phyloP scores from a whole-genome alignment of 2,113 vertebrate genomes.

The Tachuris rubrigastra region DNA sequence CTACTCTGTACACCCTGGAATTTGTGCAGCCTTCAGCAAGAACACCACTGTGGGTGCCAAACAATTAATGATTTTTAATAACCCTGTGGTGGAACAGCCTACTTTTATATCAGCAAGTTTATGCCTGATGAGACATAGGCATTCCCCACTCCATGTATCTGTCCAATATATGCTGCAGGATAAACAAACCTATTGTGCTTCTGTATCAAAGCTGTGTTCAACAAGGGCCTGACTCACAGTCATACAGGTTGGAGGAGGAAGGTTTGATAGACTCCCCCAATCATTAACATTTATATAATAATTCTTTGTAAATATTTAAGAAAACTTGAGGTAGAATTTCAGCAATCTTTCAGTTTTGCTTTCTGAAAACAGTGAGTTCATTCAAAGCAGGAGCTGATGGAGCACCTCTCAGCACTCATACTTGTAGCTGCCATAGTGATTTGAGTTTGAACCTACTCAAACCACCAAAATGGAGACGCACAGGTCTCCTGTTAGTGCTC shows the following conservation, averaged over 20 bases:
- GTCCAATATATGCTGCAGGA: not conserved
- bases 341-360: not conserved
- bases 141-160: not conserved
- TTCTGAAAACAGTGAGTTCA: not conserved
- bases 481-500: not conserved
- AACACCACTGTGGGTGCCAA: not conserved
- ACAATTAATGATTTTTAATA: not conserved
- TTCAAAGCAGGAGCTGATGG: not conserved
- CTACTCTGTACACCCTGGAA: not conserved
- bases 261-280: not conserved
- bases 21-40: not conserved
- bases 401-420: not conserved
- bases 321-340: not conserved
- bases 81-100: not conserved
- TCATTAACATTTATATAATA: not conserved
- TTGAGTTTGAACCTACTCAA: not conserved
- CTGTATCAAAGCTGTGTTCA: not conserved
- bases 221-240: not conserved
- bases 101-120: not conserved
- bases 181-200: not conserved
- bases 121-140: not conserved
- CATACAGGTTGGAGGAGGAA: not conserved
- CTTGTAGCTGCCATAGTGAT: not conserved
- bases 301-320: not conserved
- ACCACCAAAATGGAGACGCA: fast-evolving